phyloP scores from a whole-genome alignment of 2,113 vertebrate species.

The Oncorhynchus nerka region DNA sequence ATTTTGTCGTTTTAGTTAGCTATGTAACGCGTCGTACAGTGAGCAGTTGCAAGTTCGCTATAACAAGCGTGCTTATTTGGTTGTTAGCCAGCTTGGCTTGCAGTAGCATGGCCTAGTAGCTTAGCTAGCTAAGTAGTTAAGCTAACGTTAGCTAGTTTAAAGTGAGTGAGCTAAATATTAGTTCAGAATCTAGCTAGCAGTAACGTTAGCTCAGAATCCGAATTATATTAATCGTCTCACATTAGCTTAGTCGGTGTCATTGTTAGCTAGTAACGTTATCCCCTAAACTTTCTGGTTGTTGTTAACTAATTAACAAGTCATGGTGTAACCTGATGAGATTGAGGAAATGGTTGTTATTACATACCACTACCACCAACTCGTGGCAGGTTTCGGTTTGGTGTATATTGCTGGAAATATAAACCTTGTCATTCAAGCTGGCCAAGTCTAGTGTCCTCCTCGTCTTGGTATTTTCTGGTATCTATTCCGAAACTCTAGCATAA shows the following conservation, averaged over 20 bases:
- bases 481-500: neutral
- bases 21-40: neutral
- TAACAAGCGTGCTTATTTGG: neutral
- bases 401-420: slow-evolving; percentile 34
- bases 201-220: neutral
- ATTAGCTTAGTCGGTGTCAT: neutral
- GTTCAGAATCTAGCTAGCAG: neutral
- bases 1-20: neutral
- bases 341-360: slow-evolving; percentile 39
- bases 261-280: neutral
- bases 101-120: too few relatives aligned
- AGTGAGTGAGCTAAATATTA: neutral
- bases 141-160: neutral
- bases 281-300: neutral
- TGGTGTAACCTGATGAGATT: slow-evolving; percentile 16
- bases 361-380: slow-evolving; percentile 20
- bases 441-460: slow-evolving; percentile 6
- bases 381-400: neutral
- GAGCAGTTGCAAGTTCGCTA: neutral
- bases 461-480: neutral
- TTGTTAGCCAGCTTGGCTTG: too few relatives aligned
- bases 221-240: neutral
- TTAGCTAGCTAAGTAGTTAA: neutral
- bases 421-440: neutral
- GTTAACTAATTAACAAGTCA: slow-evolving; percentile 8